Evolutionary conservation across 2,113 vertebrate species (phyloP).

Genomic region (Bufo gargarizans): DNA sequence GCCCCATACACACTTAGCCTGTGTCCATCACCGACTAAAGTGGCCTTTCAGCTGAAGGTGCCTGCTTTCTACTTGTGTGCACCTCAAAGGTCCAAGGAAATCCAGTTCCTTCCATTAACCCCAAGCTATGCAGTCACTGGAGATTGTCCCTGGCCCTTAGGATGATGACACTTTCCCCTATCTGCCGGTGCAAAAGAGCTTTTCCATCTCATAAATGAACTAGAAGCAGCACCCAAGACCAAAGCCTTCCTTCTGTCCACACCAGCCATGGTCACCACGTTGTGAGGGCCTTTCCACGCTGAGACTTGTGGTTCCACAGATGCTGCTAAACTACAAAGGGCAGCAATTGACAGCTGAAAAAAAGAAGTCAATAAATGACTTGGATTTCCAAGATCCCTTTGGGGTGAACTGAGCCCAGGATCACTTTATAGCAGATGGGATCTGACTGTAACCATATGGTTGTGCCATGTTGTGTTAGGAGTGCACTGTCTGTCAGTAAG

Average conservation of each 20-base stretch:
- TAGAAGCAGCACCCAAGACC: background rate
- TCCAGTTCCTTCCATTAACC: slow-evolving; percentile 55
- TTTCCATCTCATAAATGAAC: background rate
- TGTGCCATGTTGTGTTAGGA: slow-evolving; percentile 53
- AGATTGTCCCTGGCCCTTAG: slow-evolving; percentile 1
- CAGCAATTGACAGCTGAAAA: background rate
- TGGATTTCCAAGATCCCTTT: slow-evolving; percentile 51
- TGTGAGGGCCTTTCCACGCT: background rate
- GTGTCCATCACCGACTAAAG: slow-evolving; percentile 57
- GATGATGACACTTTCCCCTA: slow-evolving; percentile 28
- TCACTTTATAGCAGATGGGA: slow-evolving; percentile 59
- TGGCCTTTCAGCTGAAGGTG: slow-evolving; percentile 56
- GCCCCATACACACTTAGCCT: slow-evolving; percentile 41
- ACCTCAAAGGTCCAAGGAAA: slow-evolving; percentile 58
- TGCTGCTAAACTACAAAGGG: background rate
- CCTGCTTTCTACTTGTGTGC: slow-evolving; percentile 50
- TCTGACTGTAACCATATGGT: slow-evolving; percentile 59
- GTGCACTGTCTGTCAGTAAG: background rate
- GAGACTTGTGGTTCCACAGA: slow-evolving; percentile 1
- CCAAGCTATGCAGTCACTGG: slow-evolving; percentile 51
- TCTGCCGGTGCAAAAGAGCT: background rate
- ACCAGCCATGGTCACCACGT: background rate
- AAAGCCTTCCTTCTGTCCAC: no score
- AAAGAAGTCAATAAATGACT: slow-evolving; percentile 57
- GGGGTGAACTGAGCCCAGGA: slow-evolving; percentile 13